Evolutionary conservation across 1,140 invertebrate species (phyloP).

Genomic region (Orussus abietinus): DNA sequence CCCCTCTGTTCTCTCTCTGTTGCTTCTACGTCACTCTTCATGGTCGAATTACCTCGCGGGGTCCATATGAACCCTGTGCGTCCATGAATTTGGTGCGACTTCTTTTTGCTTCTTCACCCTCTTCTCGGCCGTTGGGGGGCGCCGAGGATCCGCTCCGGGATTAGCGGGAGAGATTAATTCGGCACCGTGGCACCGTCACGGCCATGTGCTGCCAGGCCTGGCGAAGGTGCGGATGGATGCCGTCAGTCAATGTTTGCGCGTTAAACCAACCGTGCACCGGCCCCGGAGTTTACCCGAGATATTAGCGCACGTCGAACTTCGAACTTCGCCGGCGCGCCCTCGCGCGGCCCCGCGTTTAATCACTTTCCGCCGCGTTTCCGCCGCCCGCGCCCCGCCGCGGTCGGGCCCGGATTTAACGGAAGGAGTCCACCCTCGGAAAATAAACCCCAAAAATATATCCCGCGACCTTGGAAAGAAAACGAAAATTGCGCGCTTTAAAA

Average conservation of each 20-base stretch:
- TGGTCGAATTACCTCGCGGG: too few relatives aligned
- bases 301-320: slow-evolving; percentile 34
- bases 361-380: slow-evolving; percentile 28
- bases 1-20: too few relatives aligned
- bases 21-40: too few relatives aligned
- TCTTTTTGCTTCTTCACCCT: too few relatives aligned
- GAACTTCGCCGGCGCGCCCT: slow-evolving; percentile 20
- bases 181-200: too few relatives aligned
- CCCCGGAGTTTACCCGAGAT: slow-evolving; percentile 33
- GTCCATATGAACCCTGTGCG: too few relatives aligned
- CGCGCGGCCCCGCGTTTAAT: slow-evolving; percentile 27
- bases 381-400: slow-evolving; percentile 8
- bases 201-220: too few relatives aligned
- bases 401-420: too few relatives aligned
- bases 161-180: slow-evolving; percentile 1
- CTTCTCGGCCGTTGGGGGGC: too few relatives aligned
- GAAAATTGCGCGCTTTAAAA: slow-evolving; percentile 41
- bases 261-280: slow-evolving; percentile 39
- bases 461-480: slow-evolving; percentile 36
- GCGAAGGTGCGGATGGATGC: slow-evolving; percentile 10
- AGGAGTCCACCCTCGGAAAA: too few relatives aligned
- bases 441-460: not conserved
- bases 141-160: not conserved
- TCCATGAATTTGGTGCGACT: too few relatives aligned
- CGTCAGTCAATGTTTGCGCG: slow-evolving; percentile 46